A percentile compares a stretch with the other conserved stretches of the same genome.
These are phyloP conservation scores for Tinea trinotella DNA, from an alignment of 2,888 invertebrate species.

Conservation along the genomic window DNA sequence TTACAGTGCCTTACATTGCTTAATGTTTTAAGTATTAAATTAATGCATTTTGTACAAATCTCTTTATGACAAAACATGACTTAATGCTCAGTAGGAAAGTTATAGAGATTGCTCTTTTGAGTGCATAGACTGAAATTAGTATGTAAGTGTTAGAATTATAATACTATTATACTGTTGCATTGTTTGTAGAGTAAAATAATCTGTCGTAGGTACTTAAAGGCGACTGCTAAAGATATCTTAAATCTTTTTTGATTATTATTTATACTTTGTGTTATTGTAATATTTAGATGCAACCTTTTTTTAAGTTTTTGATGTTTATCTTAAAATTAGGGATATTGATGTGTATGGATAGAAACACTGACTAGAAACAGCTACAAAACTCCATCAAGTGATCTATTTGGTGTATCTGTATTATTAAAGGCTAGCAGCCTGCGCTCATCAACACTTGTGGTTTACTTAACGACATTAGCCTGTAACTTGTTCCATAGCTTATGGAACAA, in stretches of 20 bases:
- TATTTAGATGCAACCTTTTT: conserved; percentile 14
- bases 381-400: too few species aligned
- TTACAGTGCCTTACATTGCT: background rate
- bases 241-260: conserved; percentile 2
- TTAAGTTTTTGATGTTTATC: conserved; percentile 22
- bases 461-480: too few species aligned
- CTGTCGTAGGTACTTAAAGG: conserved; percentile 24
- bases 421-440: too few species aligned
- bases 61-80: background rate
- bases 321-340: too few species aligned
- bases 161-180: conserved; percentile 20
- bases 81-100: conserved; percentile 44
- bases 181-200: conserved; percentile 1
- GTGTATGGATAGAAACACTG: too few species aligned
- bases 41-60: background rate
- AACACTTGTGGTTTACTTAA: too few species aligned
- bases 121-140: conserved; percentile 65
- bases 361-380: too few species aligned
- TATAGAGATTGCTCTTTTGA: conserved; percentile 47
- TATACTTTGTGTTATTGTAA: conserved; percentile 11
- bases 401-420: too few species aligned
- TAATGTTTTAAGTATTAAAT: background rate
- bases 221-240: conserved; percentile 23
- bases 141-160: conserved; percentile 55
- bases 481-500: too few species aligned